Evolutionary conservation across 2,797 vertebrate species (phyloP).

Genomic region (Ctenopoma kingsleyae): DNA sequence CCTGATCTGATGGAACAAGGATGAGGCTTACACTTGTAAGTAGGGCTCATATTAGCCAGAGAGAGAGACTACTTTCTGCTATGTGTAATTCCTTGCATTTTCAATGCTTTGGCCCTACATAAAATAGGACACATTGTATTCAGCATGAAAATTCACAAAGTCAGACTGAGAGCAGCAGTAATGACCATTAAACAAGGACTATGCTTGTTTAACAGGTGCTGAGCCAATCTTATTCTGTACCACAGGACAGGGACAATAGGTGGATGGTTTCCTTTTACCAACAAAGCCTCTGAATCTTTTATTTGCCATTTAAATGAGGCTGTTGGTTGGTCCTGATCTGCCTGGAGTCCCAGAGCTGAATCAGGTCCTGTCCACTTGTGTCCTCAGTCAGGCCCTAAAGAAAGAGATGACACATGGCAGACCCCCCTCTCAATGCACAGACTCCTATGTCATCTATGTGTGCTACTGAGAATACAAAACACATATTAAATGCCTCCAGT

Average conservation of each 20-base stretch:
- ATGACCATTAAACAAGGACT: conserved; percentile 61
- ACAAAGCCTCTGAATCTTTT: conserved; percentile 64
- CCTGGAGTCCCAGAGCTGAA: conserved; percentile 64
- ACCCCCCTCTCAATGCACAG: conserved; percentile 48
- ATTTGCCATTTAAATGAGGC: conserved; percentile 69
- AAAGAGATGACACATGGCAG: conserved; percentile 77
- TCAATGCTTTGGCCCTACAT: conserved; percentile 36
- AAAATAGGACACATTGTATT: conserved; percentile 49
- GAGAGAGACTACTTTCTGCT: conserved; percentile 25
- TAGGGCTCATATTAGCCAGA: conserved; percentile 39
- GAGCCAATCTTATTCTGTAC: conserved; percentile 35
- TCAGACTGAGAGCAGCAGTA: conserved; percentile 45
- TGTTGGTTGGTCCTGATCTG: conserved; percentile 49
- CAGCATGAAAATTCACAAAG: conserved; percentile 50
- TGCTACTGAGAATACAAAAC: conserved; percentile 75
- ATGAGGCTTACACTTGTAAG: conserved; percentile 39
- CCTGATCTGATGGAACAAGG: conserved; percentile 39
- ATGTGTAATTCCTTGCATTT: conserved; percentile 53
- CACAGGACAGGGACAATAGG: conserved; percentile 53
- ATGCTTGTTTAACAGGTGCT: conserved; percentile 62
- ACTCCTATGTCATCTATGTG: conserved; percentile 61
- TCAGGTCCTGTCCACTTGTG: conserved; percentile 78
- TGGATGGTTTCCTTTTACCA: conserved; percentile 53
- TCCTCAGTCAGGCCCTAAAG: conserved; percentile 65
- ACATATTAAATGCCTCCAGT: conserved; percentile 59